Base-by-base conservation (phyloP, 2,888 invertebrate species). In the Colletes collaris region DNA sequence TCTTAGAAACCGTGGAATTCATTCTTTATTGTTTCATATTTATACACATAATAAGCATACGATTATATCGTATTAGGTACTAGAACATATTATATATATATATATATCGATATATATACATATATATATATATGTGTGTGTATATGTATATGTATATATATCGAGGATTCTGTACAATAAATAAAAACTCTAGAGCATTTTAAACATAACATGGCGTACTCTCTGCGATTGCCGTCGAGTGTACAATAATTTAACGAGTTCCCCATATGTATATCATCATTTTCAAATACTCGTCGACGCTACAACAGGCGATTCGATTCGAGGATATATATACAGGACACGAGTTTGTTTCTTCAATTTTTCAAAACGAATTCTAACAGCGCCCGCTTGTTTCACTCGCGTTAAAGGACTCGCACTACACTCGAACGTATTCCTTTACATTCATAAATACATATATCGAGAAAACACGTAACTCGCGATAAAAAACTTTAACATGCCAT, bases 1-100 rank as follows among this genome's bases (percentile, higher is more conserved):
- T 3, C 16, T 1, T 27, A 11, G 27, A 62, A 85, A 89, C 85
- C 82, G 81, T 86, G 82, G 67, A 89, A 86, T 71, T 86, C 79
- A 77, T 72, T 81, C 79, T 87, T 89, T 89, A 86, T 88, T 88
- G 77, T 86, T 81, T 63, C 78, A 83, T 86, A 87, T 88, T 88
- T 88, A 88, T 89, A 89, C 89, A 89, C 86, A 86, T 86, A 89
- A 85, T 88, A 89, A 89, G 89, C 89, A 88, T 89, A 87, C 88
- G 85, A 86, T 83, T 83, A 87, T 80, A 85, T 88, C 84, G 79
- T 79, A 86, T 85, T 85, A 84, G 76, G 81, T 88, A 87, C 85
- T 83, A 83, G 79, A 80, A 79, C 63, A 79, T 70, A 27, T 16
- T 73, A 63, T 60, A 46, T 79, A 58, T 84, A 64, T 76, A 35